These are phyloP conservation scores for Sitophilus oryzae DNA, from an alignment of 1,140 invertebrate genomes.

Conservation along the genomic window DNA sequence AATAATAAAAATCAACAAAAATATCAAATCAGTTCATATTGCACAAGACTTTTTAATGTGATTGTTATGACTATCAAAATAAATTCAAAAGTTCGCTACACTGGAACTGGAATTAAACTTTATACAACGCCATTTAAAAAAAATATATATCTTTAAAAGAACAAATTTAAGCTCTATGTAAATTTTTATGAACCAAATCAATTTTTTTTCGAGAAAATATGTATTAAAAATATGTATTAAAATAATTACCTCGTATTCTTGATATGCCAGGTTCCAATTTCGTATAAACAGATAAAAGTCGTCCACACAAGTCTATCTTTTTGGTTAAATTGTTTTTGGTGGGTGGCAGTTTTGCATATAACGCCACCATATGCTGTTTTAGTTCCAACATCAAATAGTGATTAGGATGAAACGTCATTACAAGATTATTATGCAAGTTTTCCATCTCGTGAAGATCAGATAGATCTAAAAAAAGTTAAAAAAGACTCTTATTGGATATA, in stretches of 20 bases:
- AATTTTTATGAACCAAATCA: no score
- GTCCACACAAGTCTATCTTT: conserved; percentile 60
- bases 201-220: no score
- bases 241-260: conserved; percentile 54
- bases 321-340: conserved; percentile 51
- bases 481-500: neutral
- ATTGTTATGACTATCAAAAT: no score
- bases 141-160: no score
- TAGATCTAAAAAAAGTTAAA: conserved; percentile 30
- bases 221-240: no score
- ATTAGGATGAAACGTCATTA: conserved; percentile 58
- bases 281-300: conserved; percentile 59
- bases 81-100: no score
- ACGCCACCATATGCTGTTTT: conserved; percentile 58
- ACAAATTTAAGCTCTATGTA: no score
- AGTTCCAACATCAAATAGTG: conserved; percentile 60
- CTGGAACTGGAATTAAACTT: no score
- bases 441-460: conserved; percentile 49
- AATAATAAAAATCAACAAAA: no score
- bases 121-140: no score
- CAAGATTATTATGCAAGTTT: conserved; percentile 56
- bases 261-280: conserved; percentile 69
- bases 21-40: no score
- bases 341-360: conserved; percentile 53
- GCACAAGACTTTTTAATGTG: no score